These are phyloP conservation scores for Sinotaia quadrata DNA, from an alignment of 2,888 invertebrate species.

Conservation along the genomic window DNA sequence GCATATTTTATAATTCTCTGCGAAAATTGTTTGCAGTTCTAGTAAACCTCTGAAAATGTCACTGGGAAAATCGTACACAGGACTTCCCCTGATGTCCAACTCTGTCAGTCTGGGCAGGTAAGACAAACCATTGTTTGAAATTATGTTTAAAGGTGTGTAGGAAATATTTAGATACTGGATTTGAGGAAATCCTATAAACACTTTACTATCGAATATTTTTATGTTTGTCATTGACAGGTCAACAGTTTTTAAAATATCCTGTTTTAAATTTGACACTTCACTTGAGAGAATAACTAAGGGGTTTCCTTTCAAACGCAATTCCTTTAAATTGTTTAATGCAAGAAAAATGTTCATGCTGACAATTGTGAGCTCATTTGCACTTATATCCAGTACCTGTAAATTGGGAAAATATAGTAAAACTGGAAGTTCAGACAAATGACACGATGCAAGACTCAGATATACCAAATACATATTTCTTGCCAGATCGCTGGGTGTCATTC, in stretches of 20 bases:
- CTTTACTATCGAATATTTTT: not conserved
- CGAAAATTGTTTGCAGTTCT: not conserved
- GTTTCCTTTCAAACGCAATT: not conserved
- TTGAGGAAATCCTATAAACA: not conserved
- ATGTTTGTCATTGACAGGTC: not conserved
- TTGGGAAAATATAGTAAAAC: conserved; percentile 4
- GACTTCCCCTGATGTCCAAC: not conserved
- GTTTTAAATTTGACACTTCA: not conserved
- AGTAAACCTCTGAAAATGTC: not conserved
- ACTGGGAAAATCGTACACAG: not conserved
- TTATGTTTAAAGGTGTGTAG: not conserved
- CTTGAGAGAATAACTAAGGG: not conserved
- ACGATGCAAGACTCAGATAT: not conserved
- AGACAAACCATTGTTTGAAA: not conserved
- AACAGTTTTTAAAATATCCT: not conserved
- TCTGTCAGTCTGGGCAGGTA: not conserved
- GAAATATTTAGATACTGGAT: not conserved
- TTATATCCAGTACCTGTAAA: conserved; percentile 19
- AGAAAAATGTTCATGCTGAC: not conserved
- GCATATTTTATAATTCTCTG: conserved; percentile 6
- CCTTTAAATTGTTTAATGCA: not conserved
- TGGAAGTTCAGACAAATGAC: conserved; percentile 8
- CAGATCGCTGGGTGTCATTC: not conserved
- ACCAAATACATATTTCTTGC: not conserved
- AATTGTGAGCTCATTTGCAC: conserved; percentile 10